Evolutionary conservation across 2,888 invertebrate genomes (phyloP).

Genomic region (Sepiola atlantica): DNA sequence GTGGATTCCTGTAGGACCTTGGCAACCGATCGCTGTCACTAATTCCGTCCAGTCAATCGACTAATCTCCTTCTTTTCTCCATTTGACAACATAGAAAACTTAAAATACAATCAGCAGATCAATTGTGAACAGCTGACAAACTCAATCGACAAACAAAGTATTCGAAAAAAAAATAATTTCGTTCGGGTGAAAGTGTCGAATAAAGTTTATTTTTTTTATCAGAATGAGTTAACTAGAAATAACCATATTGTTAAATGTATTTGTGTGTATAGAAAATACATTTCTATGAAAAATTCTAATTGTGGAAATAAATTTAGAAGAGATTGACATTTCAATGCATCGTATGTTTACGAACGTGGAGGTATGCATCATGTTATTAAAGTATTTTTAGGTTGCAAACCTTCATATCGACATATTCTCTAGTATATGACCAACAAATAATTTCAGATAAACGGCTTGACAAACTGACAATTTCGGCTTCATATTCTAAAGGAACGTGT

Average conservation of each 20-base stretch:
- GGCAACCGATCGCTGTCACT: background rate
- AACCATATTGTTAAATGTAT: background rate
- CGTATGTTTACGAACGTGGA: background rate
- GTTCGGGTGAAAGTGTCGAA: constrained; percentile 32
- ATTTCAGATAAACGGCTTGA: too few species aligned
- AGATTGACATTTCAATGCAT: background rate
- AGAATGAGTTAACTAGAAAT: background rate
- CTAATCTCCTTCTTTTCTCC: background rate
- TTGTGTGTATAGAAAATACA: background rate
- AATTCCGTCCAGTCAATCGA: background rate
- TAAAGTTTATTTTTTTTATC: background rate
- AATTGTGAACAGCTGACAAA: constrained; percentile 32
- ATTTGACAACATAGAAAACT: background rate
- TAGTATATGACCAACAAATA: too few species aligned
- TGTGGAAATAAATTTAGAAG: background rate
- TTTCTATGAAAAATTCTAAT: background rate
- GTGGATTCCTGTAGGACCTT: constrained; percentile 5
- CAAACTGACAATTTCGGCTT: too few species aligned
- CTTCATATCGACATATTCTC: too few species aligned
- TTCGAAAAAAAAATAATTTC: background rate
- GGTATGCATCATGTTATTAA: too few species aligned
- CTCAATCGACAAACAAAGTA: background rate
- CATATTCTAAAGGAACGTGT: too few species aligned
- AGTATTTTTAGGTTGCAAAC: too few species aligned
- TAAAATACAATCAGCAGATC: constrained; percentile 32